Evolutionary conservation across 2,113 vertebrate genomes (phyloP).

Genomic region (Oreochromis spilurus): DNA sequence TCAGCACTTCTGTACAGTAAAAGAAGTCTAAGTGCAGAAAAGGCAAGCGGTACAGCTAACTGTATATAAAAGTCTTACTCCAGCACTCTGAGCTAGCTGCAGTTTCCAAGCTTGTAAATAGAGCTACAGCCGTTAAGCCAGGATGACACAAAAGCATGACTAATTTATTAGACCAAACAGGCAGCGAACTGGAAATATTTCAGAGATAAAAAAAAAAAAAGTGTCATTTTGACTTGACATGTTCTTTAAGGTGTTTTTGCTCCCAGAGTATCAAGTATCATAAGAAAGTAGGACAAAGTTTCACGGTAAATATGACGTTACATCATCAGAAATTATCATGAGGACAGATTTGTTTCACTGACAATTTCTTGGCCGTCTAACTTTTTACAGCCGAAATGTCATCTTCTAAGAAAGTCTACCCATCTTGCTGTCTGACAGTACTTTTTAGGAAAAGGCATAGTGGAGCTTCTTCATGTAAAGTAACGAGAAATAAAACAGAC

Average conservation of each 20-base stretch:
- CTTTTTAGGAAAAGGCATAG: neutral
- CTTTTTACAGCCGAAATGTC: neutral
- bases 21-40: neutral
- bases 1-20: neutral
- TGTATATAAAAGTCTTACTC: neutral
- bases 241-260: neutral
- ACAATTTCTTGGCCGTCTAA: neutral
- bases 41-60: neutral
- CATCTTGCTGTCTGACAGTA: neutral
- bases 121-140: neutral
- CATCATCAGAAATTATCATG: neutral
- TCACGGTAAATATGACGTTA: neutral
- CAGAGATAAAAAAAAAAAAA: neutral
- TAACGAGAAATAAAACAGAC: neutral
- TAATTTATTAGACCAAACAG: neutral
- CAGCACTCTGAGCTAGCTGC: neutral
- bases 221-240: neutral
- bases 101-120: slow-evolving; percentile 7
- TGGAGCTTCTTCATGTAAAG: neutral
- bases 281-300: neutral
- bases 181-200: neutral
- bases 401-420: neutral
- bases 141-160: neutral
- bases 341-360: neutral
- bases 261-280: neutral